Evolutionary conservation across 2,797 vertebrate genomes (phyloP), one percentile per base, ranked within the genome.

Genomic region (Rallus crepitans): DNA sequence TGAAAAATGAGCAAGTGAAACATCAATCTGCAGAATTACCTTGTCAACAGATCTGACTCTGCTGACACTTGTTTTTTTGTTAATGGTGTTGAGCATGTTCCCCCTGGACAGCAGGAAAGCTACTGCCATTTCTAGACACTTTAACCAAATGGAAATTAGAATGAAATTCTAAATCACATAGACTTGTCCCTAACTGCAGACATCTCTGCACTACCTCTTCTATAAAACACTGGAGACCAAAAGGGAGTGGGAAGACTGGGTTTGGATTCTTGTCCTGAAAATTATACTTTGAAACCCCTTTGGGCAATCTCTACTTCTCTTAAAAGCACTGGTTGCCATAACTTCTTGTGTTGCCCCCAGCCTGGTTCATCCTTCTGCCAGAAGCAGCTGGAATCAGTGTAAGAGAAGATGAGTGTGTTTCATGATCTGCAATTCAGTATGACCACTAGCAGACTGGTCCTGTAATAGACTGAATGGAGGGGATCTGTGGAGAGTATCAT

Each of bases 1-100:
- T 50, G 84, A 78, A 77, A 96, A 87, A 94, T 66, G 59, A 93
- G 40, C 47, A 85, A 81, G 47, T 60, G 73, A 81, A 81, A 82
- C 78, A 89, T 82, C 92, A 82, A 0, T 66, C 75, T 84, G 27
- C 35, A 83, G 87, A 89, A 87, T 31, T 93, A 60, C 94, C 90
- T 88, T 95, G 70, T 94, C 89, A 93, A 85, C 64, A 69, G 33
- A 66, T 68, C 78, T 89, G 64, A 16, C 71, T 71, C 81, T 60
- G 15, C 37, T 77, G 28, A 89, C 56, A 16, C 20, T 69, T 76
- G 56, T 72, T 72, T 63, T 76, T 61, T 72, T 76, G 75, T 48
- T 19, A 40, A 53, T 64, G 28, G 9, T 84, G 16, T 20, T 82
- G 40, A 42, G 17, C 42, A 18, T 42, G 42, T 42, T 42, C 42